Conservation (phyloP, 2,888 invertebrate genomes). For the Caenorhabditis sp. region DNA sequence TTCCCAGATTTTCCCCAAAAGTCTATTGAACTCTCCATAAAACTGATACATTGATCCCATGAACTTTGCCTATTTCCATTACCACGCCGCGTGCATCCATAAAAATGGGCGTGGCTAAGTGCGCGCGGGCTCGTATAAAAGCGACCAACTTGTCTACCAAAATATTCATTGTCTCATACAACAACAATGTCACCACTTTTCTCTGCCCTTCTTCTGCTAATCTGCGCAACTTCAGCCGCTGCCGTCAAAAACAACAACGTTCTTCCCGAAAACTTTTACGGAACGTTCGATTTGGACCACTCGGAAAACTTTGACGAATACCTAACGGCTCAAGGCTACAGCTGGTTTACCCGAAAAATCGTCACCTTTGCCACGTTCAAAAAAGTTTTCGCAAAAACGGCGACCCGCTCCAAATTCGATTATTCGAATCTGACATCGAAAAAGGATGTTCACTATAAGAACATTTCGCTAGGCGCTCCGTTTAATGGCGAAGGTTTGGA, state of each 20-base stretch:
- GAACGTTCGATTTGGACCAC: slow-evolving; percentile 57
- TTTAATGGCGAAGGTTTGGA: slow-evolving; percentile 67
- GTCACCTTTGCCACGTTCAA: slow-evolving; percentile 60
- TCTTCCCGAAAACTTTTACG: slow-evolving; percentile 60
- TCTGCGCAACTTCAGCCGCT: neutral
- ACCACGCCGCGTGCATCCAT: too few species aligned
- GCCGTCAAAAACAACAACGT: slow-evolving; percentile 14
- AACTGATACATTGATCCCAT: too few species aligned
- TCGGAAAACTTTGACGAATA: slow-evolving; percentile 65
- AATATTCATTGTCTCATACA: neutral
- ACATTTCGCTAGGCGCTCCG: slow-evolving; percentile 56
- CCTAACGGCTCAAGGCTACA: slow-evolving; percentile 58
- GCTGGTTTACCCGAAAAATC: slow-evolving; percentile 62
- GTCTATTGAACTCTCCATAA: too few species aligned
- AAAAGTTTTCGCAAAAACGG: slow-evolving; percentile 53
- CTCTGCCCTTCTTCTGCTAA: neutral
- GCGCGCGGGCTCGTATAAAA: too few species aligned
- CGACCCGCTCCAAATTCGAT: slow-evolving; percentile 35
- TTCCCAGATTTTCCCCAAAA: too few species aligned
- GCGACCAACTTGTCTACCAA: neutral
- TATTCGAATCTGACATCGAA: slow-evolving; percentile 65
- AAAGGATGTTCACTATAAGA: slow-evolving; percentile 65
- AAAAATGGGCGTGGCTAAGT: too few species aligned
- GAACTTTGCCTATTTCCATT: too few species aligned
- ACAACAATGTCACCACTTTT: neutral